Conservation (phyloP, 2,113 vertebrate species). For the Dipodomys merriami region DNA sequence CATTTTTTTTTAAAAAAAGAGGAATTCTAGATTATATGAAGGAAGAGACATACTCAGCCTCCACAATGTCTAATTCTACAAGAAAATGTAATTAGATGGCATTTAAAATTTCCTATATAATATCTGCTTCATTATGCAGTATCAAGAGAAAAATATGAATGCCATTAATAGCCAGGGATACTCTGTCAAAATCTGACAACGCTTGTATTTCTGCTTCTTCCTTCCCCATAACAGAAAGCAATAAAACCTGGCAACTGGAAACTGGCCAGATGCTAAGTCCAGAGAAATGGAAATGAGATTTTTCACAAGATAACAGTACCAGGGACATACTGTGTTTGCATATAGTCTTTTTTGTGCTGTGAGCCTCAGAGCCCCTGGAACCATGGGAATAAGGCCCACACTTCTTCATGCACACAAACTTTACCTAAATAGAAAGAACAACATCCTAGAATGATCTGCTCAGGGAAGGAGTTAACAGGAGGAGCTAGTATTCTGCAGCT, state of each 20-base stretch:
- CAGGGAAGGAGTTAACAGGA: neutral
- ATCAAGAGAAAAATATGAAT: neutral
- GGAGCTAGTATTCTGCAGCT: neutral
- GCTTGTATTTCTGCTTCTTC: neutral
- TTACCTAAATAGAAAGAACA: neutral
- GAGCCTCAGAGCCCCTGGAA: neutral
- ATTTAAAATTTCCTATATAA: conserved; percentile 23
- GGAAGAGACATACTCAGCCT: neutral
- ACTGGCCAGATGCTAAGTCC: neutral
- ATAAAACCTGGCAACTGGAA: neutral
- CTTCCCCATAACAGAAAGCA: neutral
- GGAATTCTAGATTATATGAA: conserved; percentile 3
- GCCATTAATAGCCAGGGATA: neutral
- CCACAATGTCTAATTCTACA: neutral
- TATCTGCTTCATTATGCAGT: neutral
- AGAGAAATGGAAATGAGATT: neutral
- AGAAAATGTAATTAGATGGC: neutral
- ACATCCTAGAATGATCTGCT: neutral
- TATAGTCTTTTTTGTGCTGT: neutral
- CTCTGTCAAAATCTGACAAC: neutral
- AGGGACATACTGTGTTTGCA: neutral
- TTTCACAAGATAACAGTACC: neutral
- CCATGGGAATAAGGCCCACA: neutral
- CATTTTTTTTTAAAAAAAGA: conserved; percentile 29
- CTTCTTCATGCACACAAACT: neutral